Conservation (phyloP, 2,113 vertebrate species). For the Brienomyrus longianalis region DNA sequence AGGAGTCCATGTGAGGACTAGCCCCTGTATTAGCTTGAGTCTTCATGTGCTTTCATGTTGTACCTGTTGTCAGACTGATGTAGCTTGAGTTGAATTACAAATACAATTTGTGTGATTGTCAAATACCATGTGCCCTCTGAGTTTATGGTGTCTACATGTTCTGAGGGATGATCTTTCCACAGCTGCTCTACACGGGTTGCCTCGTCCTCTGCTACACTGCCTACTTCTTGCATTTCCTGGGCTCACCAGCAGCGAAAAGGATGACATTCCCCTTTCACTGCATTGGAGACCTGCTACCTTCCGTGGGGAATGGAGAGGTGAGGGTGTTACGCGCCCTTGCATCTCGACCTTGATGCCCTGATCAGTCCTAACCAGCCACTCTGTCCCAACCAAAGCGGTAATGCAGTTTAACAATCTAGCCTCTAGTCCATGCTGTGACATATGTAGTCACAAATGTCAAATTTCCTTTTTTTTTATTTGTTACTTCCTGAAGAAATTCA, state of each 20-base stretch:
- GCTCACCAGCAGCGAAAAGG: constrained; percentile 67
- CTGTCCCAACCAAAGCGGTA: neutral
- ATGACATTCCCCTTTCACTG: constrained; percentile 69
- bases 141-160: neutral
- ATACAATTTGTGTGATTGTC: neutral
- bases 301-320: constrained; percentile 61
- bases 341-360: neutral
- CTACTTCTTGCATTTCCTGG: constrained; percentile 77
- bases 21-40: neutral
- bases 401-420: neutral
- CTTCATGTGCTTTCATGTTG: neutral
- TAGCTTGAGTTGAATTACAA: neutral
- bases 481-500: neutral
- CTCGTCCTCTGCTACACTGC: constrained; percentile 72
- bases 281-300: constrained; percentile 71
- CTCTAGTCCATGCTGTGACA: neutral
- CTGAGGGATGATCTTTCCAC: neutral
- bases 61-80: neutral
- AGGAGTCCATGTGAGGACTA: neutral
- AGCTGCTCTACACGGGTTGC: constrained; percentile 76
- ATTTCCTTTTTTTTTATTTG: neutral
- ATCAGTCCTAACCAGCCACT: neutral
- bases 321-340: neutral
- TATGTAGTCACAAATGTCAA: neutral
- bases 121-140: neutral